Evolutionary conservation across 2,113 vertebrate genomes (phyloP), one percentile per base, ranked within the genome.

Genomic region (Egretta garzetta): DNA sequence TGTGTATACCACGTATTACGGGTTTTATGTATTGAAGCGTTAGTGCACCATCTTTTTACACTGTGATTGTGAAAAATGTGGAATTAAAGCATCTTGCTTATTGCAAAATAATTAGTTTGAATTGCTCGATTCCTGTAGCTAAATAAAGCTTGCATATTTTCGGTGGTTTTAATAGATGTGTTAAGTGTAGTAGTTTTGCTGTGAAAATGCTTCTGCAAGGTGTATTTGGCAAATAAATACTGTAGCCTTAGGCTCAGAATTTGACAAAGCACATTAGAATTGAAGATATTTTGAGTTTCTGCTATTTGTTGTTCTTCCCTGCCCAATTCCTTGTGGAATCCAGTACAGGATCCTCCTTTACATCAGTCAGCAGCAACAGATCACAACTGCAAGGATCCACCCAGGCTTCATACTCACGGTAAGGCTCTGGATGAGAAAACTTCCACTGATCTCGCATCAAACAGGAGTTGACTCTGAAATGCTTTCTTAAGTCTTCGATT

Each of bases 331-430:
- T 96, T 90, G 30, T 96, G 96, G 92, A 98, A 81, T 98, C 93
- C 98, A 99, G 99, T 99, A 99, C 98, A 99, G 98, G 97, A 98
- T 99, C 93, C 98, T 99, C 93, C 98, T 99, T 84, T 99, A 99
- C 93, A 97, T 99, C 95, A 99, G 98, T 92, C 99, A 99, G 86
- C 99, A 99, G 97, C 99, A 99, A 56, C 99, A 98, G 90, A 98
- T 99, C 64, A 85, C 99, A 8, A 30, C 98, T 33, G 99, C 99
- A 64, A 99, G 98, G 96, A 99, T 99, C 95, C 98, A 99, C 6
- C 47, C 97, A 8, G 98, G 98, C 53, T 99, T 99, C 86, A n/a
- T 98, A 10, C 98, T 99, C 89, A 99, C 98, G 92, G 99, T 99
- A 97, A 98, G 99, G 12, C 39, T 43, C 32, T 28, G 59, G 5